These are phyloP conservation scores for Phymorhynchus buccinoides DNA, from an alignment of 1,140 invertebrate species.

Conservation along the genomic window DNA sequence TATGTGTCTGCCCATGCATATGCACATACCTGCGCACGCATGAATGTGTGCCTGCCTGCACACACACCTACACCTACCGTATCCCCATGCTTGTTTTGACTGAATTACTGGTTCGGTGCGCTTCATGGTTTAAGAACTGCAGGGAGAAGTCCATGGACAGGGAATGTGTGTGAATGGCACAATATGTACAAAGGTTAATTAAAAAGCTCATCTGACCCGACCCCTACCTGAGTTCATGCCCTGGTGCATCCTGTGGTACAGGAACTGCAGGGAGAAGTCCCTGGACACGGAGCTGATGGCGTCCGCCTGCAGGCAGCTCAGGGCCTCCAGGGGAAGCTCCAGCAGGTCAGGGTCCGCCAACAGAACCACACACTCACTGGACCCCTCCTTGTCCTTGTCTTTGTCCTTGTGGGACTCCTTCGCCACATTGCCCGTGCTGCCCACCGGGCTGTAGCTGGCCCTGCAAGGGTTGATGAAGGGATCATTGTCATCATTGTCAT, in stretches of 20 bases:
- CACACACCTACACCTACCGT: too few relatives aligned
- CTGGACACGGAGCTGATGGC: constrained; percentile 63
- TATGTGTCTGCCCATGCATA: too few relatives aligned
- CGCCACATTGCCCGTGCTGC: constrained; percentile 31
- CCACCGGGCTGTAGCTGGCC: constrained; percentile 19
- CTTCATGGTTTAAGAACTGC: constrained; percentile 68
- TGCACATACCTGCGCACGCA: too few relatives aligned
- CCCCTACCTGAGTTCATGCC: constrained; percentile 8
- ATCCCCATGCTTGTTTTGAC: background rate
- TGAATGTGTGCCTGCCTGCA: too few relatives aligned
- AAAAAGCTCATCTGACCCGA: background rate
- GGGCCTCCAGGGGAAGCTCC: constrained; percentile 71
- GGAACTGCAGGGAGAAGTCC: constrained; percentile 72
- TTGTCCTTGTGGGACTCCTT: background rate
- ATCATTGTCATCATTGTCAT: constrained; percentile 30
- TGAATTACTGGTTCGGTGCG: background rate
- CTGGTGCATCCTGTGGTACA: constrained; percentile 60
- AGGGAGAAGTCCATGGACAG: constrained; percentile 71
- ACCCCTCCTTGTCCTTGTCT: constrained; percentile 26
- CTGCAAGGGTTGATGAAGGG: too few relatives aligned
- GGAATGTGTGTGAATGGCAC: constrained; percentile 41
- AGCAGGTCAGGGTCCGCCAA: constrained; percentile 68
- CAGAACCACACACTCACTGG: constrained; percentile 64
- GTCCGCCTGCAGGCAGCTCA: constrained; percentile 61
- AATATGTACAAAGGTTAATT: background rate